phyloP scores from a whole-genome alignment of 1,140 invertebrate genomes.

The Protaetia brevitarsis region DNA sequence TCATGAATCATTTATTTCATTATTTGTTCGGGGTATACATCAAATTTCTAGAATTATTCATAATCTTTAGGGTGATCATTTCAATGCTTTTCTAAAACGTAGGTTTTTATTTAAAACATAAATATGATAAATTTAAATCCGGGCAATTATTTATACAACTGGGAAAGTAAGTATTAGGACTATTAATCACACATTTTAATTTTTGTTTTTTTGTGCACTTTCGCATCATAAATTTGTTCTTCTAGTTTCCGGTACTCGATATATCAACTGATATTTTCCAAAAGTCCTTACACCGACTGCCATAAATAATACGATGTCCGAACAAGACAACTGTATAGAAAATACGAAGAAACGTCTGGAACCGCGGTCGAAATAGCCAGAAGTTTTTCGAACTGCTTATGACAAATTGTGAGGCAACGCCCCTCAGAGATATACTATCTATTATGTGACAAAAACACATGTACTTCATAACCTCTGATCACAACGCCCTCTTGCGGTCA shows the following conservation, averaged over 20 bases:
- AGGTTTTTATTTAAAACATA: too few species aligned
- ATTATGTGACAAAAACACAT: conserved; percentile 44
- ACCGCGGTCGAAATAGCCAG: conserved; percentile 30
- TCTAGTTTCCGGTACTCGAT: background rate
- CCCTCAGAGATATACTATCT: conserved; percentile 40
- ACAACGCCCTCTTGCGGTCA: conserved; percentile 32
- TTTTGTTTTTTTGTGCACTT: background rate
- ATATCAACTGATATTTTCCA: background rate
- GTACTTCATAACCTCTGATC: conserved; percentile 36
- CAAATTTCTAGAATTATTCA: conserved; percentile 29
- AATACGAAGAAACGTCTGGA: conserved; percentile 34
- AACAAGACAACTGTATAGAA: conserved; percentile 31
- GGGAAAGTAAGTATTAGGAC: too few species aligned
- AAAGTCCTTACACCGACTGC: conserved; percentile 13
- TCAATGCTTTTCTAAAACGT: too few species aligned
- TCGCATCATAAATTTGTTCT: background rate
- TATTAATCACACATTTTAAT: too few species aligned
- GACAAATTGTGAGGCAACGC: conserved; percentile 38
- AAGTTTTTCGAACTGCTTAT: conserved; percentile 34
- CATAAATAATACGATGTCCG: conserved; percentile 34
- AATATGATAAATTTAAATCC: too few species aligned
- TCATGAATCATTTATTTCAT: conserved; percentile 33
- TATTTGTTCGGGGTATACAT: conserved; percentile 30
- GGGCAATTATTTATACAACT: too few species aligned
- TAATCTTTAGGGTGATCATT: conserved; percentile 19